Evolutionary conservation across 2,113 vertebrate species (phyloP), one percentile per base, ranked within the genome.

Genomic region (Pyxicephalus adspersus): DNA sequence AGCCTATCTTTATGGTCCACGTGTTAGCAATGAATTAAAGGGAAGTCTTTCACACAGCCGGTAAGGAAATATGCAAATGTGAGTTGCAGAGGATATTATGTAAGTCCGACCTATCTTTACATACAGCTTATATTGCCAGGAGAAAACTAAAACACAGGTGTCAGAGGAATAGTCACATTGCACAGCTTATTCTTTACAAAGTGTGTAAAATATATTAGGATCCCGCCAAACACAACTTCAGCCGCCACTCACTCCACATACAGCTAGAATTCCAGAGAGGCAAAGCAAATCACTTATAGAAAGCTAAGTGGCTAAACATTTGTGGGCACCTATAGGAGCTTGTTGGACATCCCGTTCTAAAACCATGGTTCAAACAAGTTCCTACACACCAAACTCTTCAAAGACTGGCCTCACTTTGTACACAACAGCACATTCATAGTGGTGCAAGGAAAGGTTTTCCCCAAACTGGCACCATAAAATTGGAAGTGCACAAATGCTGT

Each of bases 1-100:
- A 75, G 31, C 60, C 58, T 51, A 68, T 79, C 77, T 68, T 58
- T 68, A 70, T 79, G 26, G 54, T 19, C 28, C 29, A 79, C 52
- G 34, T 76, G 73, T 54, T 58, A 55, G 28, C 77, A 22, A 50
- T 68, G 65, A 54, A 29, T 79, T 79, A 60, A 57, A 70, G 52
- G 38, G 58, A 68, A 68, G 52, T 50, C 67, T 60, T 68, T 79
- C 54, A 57, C 65, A 68, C 29, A 17, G 29, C 26, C 77, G n/a
- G 29, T 45, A 34, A 57, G 52, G 64, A 60, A 55, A 79, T 68
- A 79, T 68, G 77, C 29, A 79, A 67, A 79, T 79, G 29, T 68
- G 28, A 28, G 28, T 31, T 38, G 52, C 3, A n/a, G 38, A 79
- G 52, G 65, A 79, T 58, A 76, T 76, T 64, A 61, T 76, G 58